A percentile compares a stretch with the other conserved stretches of the same genome.
phyloP scores from a whole-genome alignment of 2,888 invertebrate genomes.

The Tridacna crocea region DNA sequence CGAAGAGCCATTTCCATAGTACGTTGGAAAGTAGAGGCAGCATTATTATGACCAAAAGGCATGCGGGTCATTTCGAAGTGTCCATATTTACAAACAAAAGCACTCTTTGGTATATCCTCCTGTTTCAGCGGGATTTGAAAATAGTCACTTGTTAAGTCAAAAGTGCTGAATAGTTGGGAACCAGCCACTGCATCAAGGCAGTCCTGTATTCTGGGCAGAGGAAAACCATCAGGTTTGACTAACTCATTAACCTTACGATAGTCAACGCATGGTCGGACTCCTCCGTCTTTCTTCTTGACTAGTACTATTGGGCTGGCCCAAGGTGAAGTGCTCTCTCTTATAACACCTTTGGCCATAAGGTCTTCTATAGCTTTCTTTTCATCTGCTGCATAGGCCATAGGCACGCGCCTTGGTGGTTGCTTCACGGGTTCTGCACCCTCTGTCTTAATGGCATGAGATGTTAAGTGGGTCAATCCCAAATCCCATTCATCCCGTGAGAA shows the following conservation, averaged over 20 bases:
- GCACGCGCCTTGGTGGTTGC: conserved; percentile 53
- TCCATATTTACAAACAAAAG: conserved; percentile 11
- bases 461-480: conserved; percentile 50
- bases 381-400: conserved; percentile 34
- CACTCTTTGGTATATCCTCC: conserved; percentile 20
- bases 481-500: conserved; percentile 52
- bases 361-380: conserved; percentile 43
- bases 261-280: conserved; percentile 15
- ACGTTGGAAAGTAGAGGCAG: conserved; percentile 19
- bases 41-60: conserved; percentile 17
- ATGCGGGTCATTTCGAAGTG: conserved; percentile 15
- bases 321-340: conserved; percentile 19
- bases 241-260: conserved; percentile 10
- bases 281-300: conserved; percentile 4
- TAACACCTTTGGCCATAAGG: conserved; percentile 34
- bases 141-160: conserved; percentile 16
- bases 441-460: conserved; percentile 48
- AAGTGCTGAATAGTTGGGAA: background rate
- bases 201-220: conserved; percentile 14
- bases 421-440: conserved; percentile 46
- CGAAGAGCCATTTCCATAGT: conserved; percentile 35
- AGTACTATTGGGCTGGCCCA: conserved; percentile 21
- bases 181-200: conserved; percentile 21
- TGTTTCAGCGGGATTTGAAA: conserved; percentile 38
- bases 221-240: conserved; percentile 23